phyloP scores from a whole-genome alignment of 2,113 vertebrate species.

The Pseudopipra pipra region DNA sequence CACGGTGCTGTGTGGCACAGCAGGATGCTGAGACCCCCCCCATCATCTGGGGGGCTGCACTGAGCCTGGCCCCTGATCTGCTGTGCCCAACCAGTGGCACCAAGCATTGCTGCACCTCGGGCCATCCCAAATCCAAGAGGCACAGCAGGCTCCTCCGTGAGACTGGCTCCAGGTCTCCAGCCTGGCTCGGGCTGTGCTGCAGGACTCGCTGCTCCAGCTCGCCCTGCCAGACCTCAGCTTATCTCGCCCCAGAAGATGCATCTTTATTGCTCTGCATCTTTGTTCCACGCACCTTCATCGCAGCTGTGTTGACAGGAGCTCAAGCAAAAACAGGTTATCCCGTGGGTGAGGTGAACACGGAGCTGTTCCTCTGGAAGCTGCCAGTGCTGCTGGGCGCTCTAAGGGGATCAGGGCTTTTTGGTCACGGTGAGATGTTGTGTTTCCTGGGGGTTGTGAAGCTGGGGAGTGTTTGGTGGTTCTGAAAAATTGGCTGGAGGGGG shows the following conservation, averaged over 20 bases:
- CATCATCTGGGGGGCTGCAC: accelerated
- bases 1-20: accelerated
- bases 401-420: background rate
- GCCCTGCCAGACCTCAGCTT: constrained; percentile 27
- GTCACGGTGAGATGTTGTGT: background rate
- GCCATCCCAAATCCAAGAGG: background rate
- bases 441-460: background rate
- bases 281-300: background rate
- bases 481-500: background rate
- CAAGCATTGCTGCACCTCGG: background rate
- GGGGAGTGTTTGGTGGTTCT: background rate
- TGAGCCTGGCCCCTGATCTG: background rate
- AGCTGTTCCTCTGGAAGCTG: background rate
- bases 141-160: background rate
- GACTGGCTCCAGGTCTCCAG: background rate
- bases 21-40: background rate
- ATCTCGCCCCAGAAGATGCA: background rate
- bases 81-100: background rate
- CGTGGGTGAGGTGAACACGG: background rate
- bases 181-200: background rate
- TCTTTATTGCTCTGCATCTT: background rate
- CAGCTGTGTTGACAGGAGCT: constrained; percentile 59
- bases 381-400: background rate
- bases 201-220: constrained; percentile 43
- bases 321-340: background rate